Evolutionary conservation across 2,113 vertebrate species (phyloP), one percentile per base, ranked within the genome.

Genomic region (Paramisgurnus dabryanus): DNA sequence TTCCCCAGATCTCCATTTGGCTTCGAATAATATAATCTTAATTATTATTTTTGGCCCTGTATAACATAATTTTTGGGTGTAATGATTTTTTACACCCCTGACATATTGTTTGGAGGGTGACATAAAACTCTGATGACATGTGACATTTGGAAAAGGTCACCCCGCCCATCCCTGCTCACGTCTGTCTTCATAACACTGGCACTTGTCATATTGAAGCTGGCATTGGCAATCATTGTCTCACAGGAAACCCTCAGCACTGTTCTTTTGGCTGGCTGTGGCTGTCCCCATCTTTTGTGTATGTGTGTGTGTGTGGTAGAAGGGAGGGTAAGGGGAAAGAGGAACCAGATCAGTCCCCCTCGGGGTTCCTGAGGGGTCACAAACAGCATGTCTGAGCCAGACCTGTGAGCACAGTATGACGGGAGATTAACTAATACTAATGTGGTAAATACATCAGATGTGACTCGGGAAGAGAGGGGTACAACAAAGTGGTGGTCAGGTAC

Each of bases 61-160:
- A 91, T 93, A 94, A 87, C 92, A 94, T 95, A 91, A 94, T 95
- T 93, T 92, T 95, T 93, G 95, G 93, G 94, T 92, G 94, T 96
- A 98, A 95, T 92, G 95, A 96, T 98, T 97, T 98, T 94, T 97
- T 97, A 97, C 98, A 96, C 93, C 95, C 94, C 91, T 97, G 96
- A 96, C 95, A 96, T 96, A 96, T 95, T 97, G 96, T 98, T 95
- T 96, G 96, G 96, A 92, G 94, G 95, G 95, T 97, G 96, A 99
- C 96, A 96, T 98, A 98, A 98, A 98, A 96, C 96, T 95, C 94
- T 91, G 87, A 92, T 98, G 97, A 97, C 96, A 97, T 95, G 96
- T 99, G 97, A 95, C 97, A 98, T 99, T 99, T 98, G 95, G 95
- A 95, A 99, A 99, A 99, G 96, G 97, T 99, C 97, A 97, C 90